Base-by-base conservation (phyloP, 1,140 invertebrate genomes). In the Bactericera cockerelli region DNA sequence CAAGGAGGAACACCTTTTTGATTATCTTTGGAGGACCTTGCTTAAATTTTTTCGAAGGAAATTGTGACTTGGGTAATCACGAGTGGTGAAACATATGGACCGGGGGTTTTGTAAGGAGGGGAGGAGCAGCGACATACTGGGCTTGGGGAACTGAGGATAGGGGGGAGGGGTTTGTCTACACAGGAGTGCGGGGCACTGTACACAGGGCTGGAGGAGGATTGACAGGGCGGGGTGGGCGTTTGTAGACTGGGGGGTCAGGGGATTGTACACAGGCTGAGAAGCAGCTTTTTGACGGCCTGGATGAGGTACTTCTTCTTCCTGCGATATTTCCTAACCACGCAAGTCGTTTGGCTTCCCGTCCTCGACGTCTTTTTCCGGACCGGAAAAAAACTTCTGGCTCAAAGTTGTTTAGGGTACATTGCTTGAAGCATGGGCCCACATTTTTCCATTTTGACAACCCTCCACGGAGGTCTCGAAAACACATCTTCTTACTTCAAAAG, bases 371-470 rank as follows among this genome's bases (percentile, higher is more conserved):
- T 49, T 16, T n/a, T 49, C 19, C n/a, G 33, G 33, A 19, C n/a
- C 4, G n/a, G 42, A 22, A 19, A 3, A 49, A 16, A 16, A 22
- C 3, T 49, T n/a, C 3, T 16, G 3, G 42, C 8, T 16, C 6
- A 10, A 8, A 49, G 22, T 4, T 6, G 19, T 22, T 6, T 49
- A 22, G 42, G 42, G 19, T 49, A 16, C 8, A 49, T 49, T 16
- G 8, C 11, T 14, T 26, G 26, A 11, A 19, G 58, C 38, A 59
- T 77, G 77, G 14, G 75, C 73, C 80, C 69, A 70, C 16, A 66
- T 55, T 59, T 69, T 70, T 70, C 69, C 68, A 70, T 70, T 22
- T 64, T 63, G 14, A 70, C 16, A n/a, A n/a, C 63, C 68, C 62
- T 70, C 67, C 16, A 61, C 59, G 1, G 66, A 67, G 2, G 67